Evolutionary conservation across 1,140 invertebrate species (phyloP).

Genomic region (Euura saliciscinereae): DNA sequence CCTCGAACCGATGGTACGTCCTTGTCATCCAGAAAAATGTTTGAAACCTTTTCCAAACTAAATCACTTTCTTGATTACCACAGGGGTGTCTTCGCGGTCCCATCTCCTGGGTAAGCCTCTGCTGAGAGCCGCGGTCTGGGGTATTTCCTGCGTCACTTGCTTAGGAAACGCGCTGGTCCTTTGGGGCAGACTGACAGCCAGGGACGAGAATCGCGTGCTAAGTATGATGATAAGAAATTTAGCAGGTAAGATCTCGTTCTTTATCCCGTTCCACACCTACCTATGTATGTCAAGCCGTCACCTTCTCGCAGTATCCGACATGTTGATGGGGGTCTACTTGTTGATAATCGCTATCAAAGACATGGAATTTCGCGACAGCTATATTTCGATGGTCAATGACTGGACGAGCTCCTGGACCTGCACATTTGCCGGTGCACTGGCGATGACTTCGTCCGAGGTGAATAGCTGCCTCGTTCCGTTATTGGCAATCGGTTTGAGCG

Average conservation of each 20-base stretch:
- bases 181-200: conserved; percentile 68
- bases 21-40: neutral
- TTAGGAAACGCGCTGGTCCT: conserved; percentile 73
- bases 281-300: neutral
- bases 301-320: conserved; percentile 67
- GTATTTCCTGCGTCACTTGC: conserved; percentile 72
- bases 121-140: conserved; percentile 73
- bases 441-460: conserved; percentile 75
- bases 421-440: conserved; percentile 67
- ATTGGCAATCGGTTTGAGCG: neutral
- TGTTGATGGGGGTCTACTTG: conserved; percentile 81
- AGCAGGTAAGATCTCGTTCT: conserved; percentile 59
- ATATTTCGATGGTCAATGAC: conserved; percentile 65
- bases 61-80: conserved; percentile 15
- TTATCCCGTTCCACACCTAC: neutral
- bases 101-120: conserved; percentile 69
- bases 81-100: conserved; percentile 70
- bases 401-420: conserved; percentile 78
- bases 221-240: conserved; percentile 75
- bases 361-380: conserved; percentile 66
- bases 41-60: neutral
- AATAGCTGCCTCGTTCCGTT: neutral
- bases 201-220: conserved; percentile 65
- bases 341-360: conserved; percentile 74
- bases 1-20: conserved; percentile 72